Conservation (phyloP, 2,797 vertebrate species). For the Sylvilagus floridanus region DNA sequence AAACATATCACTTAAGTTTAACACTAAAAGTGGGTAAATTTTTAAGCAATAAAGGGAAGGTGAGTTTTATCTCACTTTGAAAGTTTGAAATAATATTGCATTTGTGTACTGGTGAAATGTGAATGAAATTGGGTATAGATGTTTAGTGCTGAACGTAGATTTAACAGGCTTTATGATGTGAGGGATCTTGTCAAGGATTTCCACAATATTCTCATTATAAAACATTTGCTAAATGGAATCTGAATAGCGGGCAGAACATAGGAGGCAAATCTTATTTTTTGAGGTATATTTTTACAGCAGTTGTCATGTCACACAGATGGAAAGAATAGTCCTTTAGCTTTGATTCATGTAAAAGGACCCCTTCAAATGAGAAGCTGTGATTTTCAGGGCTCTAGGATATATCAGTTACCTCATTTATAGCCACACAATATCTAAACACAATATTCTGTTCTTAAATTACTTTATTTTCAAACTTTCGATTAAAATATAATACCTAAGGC, state of each 20-base stretch:
- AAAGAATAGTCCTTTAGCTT: not conserved
- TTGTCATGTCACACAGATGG: not conserved
- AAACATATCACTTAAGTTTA: slow-evolving; percentile 83
- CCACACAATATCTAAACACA: not conserved
- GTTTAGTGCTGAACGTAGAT: slow-evolving; percentile 75
- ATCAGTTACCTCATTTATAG: not conserved
- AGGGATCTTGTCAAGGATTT: slow-evolving; percentile 82
- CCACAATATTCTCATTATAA: slow-evolving; percentile 87
- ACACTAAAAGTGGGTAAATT: slow-evolving; percentile 83
- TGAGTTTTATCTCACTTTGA: slow-evolving; percentile 78
- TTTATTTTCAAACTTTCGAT: too few relatives aligned
- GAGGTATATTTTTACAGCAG: not conserved
- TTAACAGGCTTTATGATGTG: slow-evolving; percentile 83
- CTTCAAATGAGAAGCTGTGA: not conserved
- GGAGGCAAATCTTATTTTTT: slow-evolving; percentile 58
- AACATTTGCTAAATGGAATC: slow-evolving; percentile 84
- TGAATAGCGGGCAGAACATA: slow-evolving; percentile 52
- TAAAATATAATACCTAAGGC: too few relatives aligned
- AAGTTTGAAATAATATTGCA: slow-evolving; percentile 84
- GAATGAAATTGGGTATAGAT: slow-evolving; percentile 86
- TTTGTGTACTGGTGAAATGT: slow-evolving; percentile 83
- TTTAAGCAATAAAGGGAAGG: slow-evolving; percentile 83
- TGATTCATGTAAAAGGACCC: not conserved
- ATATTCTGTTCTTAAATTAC: not conserved
- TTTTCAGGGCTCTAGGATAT: not conserved